Percentiles rank a stretch among this genome's conserved stretches.
Conservation (phyloP, 2,113 vertebrate species). For the Rhinopomastus cyanomelas region DNA sequence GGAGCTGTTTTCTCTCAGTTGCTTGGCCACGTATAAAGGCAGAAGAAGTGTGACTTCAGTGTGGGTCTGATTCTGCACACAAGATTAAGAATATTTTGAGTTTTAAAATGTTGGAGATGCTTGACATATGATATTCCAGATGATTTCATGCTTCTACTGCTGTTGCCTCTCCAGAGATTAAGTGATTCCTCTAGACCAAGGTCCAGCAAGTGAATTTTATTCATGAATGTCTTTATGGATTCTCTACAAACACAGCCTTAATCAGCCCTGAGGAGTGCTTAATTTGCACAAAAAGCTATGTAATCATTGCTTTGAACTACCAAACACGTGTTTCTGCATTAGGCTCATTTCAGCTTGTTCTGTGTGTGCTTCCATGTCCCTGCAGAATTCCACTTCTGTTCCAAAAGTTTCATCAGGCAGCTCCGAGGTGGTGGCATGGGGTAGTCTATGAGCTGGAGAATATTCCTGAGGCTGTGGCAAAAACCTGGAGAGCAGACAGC, state of each 20-base stretch:
- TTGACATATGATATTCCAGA: background rate
- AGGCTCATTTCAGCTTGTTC: background rate
- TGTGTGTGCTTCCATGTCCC: background rate
- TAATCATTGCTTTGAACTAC: background rate
- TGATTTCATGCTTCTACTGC: background rate
- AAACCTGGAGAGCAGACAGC: background rate
- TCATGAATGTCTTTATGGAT: background rate
- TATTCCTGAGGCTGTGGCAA: background rate
- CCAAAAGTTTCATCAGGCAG: background rate
- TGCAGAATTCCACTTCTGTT: background rate
- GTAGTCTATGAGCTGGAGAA: background rate
- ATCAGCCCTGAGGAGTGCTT: slow-evolving; percentile 25
- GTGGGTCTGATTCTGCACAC: background rate
- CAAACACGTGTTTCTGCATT: slow-evolving; percentile 5
- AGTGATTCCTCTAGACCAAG: background rate
- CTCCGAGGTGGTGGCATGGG: background rate
- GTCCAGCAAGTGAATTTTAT: slow-evolving; percentile 25
- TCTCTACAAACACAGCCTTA: background rate
- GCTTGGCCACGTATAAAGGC: background rate
- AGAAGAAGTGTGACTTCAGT: background rate
- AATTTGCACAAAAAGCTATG: background rate
- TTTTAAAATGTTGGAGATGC: background rate
- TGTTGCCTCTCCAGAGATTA: background rate
- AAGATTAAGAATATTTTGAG: background rate
- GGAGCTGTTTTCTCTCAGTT: slow-evolving; percentile 5